A percentile compares a stretch with the other conserved stretches of the same genome.
phyloP scores from a whole-genome alignment of 2,113 vertebrate genomes.

The Cheilinus undulatus region DNA sequence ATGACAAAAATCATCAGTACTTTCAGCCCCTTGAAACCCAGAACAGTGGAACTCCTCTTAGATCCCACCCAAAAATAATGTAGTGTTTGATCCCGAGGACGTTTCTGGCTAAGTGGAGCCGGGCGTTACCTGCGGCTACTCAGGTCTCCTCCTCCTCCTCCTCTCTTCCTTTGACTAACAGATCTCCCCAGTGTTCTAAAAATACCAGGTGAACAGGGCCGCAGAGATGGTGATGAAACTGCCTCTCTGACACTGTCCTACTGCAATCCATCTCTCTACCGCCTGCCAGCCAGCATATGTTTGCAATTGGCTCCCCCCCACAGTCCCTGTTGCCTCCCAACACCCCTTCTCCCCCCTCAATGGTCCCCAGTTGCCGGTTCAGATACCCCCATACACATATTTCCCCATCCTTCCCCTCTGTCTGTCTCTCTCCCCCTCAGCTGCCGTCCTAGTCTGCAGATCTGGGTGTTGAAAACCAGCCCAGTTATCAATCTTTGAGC shows the following conservation, averaged over 20 bases:
- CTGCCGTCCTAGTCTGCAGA: slow-evolving; percentile 91
- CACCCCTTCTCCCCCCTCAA: slow-evolving; percentile 46
- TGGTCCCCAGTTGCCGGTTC: slow-evolving; percentile 70
- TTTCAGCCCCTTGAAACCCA: slow-evolving; percentile 15
- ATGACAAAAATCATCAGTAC: background rate
- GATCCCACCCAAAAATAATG: slow-evolving; percentile 51
- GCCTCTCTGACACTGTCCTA: slow-evolving; percentile 95
- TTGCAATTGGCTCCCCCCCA: slow-evolving; percentile 95
- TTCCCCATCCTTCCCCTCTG: slow-evolving; percentile 27
- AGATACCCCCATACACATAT: slow-evolving; percentile 38
- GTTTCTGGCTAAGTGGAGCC: slow-evolving; percentile 59
- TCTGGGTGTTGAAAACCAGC: slow-evolving; percentile 93
- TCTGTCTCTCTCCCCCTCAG: slow-evolving; percentile 83
- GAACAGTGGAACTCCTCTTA: slow-evolving; percentile 12
- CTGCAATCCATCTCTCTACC: slow-evolving; percentile 98
- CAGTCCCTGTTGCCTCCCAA: slow-evolving; percentile 62
- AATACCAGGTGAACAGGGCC: slow-evolving; percentile 98
- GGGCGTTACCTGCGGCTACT: slow-evolving; percentile 80
- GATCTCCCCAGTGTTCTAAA: slow-evolving; percentile 99
- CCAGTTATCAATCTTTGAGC: slow-evolving; percentile 97
- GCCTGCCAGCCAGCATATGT: slow-evolving; percentile 98
- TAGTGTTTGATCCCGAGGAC: slow-evolving; percentile 46
- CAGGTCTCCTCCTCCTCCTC: slow-evolving; percentile 83
- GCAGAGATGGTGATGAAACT: slow-evolving; percentile 97
- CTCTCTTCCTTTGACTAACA: slow-evolving; percentile 94